Percentiles rank a stretch among this genome's conserved stretches.
phyloP scores from a whole-genome alignment of 2,888 invertebrate species.

The Standfussiana lucernea region DNA sequence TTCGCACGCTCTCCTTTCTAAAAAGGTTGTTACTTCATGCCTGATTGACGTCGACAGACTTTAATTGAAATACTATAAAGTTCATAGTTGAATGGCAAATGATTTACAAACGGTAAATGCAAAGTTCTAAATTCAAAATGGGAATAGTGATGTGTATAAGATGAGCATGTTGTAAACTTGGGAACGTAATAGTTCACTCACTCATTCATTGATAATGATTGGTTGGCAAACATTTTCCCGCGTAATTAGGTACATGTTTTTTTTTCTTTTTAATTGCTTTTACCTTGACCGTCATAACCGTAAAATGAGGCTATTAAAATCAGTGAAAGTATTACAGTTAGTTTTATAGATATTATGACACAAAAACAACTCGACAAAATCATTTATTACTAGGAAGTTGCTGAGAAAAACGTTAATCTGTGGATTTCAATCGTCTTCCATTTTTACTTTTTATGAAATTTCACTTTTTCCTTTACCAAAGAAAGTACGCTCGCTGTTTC shows the following conservation, averaged over 20 bases:
- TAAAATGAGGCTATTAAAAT: slow-evolving; percentile 8
- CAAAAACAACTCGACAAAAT: slow-evolving; percentile 25
- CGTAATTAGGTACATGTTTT: neutral
- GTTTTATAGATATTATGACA: slow-evolving; percentile 22
- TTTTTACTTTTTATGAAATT: slow-evolving; percentile 74
- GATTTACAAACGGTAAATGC: slow-evolving; percentile 14
- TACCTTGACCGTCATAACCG: neutral
- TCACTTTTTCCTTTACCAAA: slow-evolving; percentile 77
- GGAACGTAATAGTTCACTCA: slow-evolving; percentile 31
- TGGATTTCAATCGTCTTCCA: slow-evolving; percentile 45
- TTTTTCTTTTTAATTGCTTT: neutral
- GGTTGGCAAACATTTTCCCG: slow-evolving; percentile 6
- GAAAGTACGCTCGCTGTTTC: slow-evolving; percentile 73
- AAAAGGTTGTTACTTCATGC: slow-evolving; percentile 44
- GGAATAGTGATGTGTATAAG: slow-evolving; percentile 61
- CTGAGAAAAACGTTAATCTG: slow-evolving; percentile 43
- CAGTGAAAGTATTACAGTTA: slow-evolving; percentile 51
- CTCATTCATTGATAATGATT: slow-evolving; percentile 28
- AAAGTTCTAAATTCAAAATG: slow-evolving; percentile 68
- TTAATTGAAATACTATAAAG: slow-evolving; percentile 46
- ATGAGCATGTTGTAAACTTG: slow-evolving; percentile 62
- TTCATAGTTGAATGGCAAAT: slow-evolving; percentile 43
- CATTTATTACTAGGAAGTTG: slow-evolving; percentile 28
- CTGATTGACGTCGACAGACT: slow-evolving; percentile 7
- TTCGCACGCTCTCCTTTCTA: slow-evolving; percentile 82